Evolutionary conservation across 2,113 vertebrate species (phyloP).

Genomic region (Puntigrus tetrazona): DNA sequence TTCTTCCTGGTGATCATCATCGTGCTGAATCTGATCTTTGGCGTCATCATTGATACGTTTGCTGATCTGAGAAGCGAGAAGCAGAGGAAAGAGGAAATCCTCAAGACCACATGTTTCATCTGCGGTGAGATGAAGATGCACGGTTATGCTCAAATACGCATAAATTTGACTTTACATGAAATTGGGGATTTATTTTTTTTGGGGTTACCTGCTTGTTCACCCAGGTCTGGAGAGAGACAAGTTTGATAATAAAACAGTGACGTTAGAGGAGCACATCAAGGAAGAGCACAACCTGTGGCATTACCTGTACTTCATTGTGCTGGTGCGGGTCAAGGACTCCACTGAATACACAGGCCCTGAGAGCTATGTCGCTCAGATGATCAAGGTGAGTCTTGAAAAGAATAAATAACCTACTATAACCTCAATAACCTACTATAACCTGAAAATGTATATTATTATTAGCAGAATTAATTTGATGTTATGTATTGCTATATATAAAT

Average conservation of each 20-base stretch:
- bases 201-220: background rate
- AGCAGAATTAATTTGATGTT: too few species aligned
- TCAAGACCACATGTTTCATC: constrained; percentile 98
- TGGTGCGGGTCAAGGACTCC: constrained; percentile 97
- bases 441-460: background rate
- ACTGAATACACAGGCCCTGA: constrained; percentile 97
- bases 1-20: constrained; percentile 99
- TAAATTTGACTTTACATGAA: background rate
- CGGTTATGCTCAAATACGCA: background rate
- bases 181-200: background rate
- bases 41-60: constrained; percentile 98
- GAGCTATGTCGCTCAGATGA: constrained; percentile 98
- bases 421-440: background rate
- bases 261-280: constrained; percentile 97
- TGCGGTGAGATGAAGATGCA: constrained; percentile 80
- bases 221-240: constrained; percentile 95
- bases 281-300: constrained; percentile 99
- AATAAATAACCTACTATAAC: background rate
- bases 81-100: constrained; percentile 95
- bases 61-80: constrained; percentile 97
- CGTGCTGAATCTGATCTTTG: constrained; percentile 97
- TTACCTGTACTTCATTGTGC: constrained; percentile 94
- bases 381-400: constrained; percentile 95
- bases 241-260: constrained; percentile 99
- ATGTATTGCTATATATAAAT: background rate